phyloP scores from a whole-genome alignment of 1,140 invertebrate genomes.

The Scaptomyza montana region DNA sequence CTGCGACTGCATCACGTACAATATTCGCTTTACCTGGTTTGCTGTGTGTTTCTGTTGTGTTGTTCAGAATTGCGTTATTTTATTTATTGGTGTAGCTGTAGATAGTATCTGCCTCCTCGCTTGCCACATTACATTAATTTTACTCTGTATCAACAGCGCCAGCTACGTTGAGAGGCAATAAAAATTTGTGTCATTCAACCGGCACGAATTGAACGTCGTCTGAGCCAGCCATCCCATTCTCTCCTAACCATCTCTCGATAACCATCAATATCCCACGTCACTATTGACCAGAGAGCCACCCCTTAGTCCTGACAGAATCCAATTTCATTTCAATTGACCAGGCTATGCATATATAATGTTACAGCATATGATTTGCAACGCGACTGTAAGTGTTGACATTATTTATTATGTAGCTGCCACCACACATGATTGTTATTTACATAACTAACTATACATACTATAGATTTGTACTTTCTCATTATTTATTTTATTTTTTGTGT shows the following conservation, averaged over 20 bases:
- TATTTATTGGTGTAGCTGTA: conserved; percentile 16
- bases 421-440: conserved; percentile 53
- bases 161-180: conserved; percentile 67
- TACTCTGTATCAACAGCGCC: conserved; percentile 28
- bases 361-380: conserved; percentile 71
- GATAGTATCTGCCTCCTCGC: conserved; percentile 35
- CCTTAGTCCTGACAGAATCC: conserved; percentile 63
- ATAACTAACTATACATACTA: conserved; percentile 23
- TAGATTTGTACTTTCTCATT: conserved; percentile 4
- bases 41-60: conserved; percentile 16
- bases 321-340: conserved; percentile 80
- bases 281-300: conserved; percentile 17
- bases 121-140: conserved; percentile 55
- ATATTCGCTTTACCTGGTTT: conserved; percentile 26
- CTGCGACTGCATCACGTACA: conserved; percentile 44
- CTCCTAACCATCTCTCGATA: conserved; percentile 21
- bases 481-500: not conserved
- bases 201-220: conserved; percentile 12
- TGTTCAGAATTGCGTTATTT: conserved; percentile 33
- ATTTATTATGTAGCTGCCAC: conserved; percentile 66
- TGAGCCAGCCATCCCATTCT: conserved; percentile 1
- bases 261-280: conserved; percentile 58
- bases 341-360: conserved; percentile 76
- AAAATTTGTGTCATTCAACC: conserved; percentile 75
- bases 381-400: conserved; percentile 73